Evolutionary conservation across 2,888 invertebrate genomes (phyloP).

Genomic region (Limenitis camilla): DNA sequence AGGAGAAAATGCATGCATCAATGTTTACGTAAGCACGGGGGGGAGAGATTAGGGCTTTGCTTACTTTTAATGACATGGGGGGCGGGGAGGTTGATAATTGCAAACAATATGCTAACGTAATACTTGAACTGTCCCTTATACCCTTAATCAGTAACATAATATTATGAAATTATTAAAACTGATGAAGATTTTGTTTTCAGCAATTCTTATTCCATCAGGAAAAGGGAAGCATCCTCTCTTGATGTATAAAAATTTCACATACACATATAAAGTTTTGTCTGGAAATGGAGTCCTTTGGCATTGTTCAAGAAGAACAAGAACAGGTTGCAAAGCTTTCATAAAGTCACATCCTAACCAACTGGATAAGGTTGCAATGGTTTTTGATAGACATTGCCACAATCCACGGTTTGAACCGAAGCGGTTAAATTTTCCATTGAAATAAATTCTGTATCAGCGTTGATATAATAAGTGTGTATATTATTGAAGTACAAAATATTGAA

Average conservation of each 20-base stretch:
- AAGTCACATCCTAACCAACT: slow-evolving; percentile 38
- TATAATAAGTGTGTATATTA: not conserved
- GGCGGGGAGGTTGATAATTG: too few species aligned
- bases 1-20: too few species aligned
- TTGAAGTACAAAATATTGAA: not conserved
- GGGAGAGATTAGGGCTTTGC: too few species aligned
- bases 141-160: too few species aligned
- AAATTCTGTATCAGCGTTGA: not conserved
- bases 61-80: too few species aligned
- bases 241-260: slow-evolving; percentile 45
- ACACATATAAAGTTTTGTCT: slow-evolving; percentile 46
- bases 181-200: slow-evolving; percentile 30
- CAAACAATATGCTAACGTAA: too few species aligned
- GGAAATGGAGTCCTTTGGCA: slow-evolving; percentile 48
- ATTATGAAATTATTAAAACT: not conserved
- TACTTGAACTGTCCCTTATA: too few species aligned
- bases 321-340: slow-evolving; percentile 53
- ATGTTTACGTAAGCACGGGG: too few species aligned
- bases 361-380: slow-evolving; percentile 32
- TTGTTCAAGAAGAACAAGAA: slow-evolving; percentile 47
- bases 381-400: slow-evolving; percentile 41
- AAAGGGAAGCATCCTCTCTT: slow-evolving; percentile 53
- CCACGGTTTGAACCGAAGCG: slow-evolving; percentile 14
- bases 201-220: slow-evolving; percentile 45
- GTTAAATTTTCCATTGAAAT: not conserved